Percentiles rank a stretch among this genome's conserved stretches.
These are phyloP conservation scores for Erebia epiphron DNA, from an alignment of 2,888 invertebrate species.

Conservation along the genomic window DNA sequence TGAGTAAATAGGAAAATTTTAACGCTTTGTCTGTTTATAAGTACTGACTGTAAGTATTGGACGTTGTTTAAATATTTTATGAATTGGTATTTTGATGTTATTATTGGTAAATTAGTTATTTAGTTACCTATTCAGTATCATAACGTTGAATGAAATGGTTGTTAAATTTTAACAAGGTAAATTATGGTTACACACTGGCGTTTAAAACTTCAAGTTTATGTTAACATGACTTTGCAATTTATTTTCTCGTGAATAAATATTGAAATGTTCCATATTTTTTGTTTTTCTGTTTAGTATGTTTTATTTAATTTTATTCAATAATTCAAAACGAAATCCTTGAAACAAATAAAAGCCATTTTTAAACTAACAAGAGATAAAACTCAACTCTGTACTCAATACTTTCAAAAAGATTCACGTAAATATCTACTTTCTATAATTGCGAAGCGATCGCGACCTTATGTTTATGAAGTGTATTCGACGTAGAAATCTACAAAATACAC, in stretches of 20 bases:
- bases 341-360: not conserved
- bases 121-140: conserved; percentile 13
- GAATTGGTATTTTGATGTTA: conserved; percentile 30
- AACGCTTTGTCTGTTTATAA: conserved; percentile 20
- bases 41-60: conserved; percentile 23
- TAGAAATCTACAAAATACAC: not conserved
- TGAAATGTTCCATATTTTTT: too few species aligned
- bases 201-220: not conserved
- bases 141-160: not conserved
- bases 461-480: not conserved
- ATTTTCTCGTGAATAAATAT: too few species aligned
- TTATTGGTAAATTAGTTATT: conserved; percentile 31
- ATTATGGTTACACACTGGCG: conserved; percentile 18
- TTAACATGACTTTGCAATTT: not conserved
- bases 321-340: too few species aligned
- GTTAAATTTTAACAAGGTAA: not conserved
- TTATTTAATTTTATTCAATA: too few species aligned
- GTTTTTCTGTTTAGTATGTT: too few species aligned
- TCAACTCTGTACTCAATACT: not conserved
- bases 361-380: not conserved
- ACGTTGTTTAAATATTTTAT: conserved; percentile 29
- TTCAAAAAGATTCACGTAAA: not conserved
- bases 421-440: not conserved
- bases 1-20: conserved; percentile 9
- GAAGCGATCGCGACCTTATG: not conserved